Base-by-base conservation (phyloP, 92 coral and sea anemone species). In the Porites evermanni region DNA sequence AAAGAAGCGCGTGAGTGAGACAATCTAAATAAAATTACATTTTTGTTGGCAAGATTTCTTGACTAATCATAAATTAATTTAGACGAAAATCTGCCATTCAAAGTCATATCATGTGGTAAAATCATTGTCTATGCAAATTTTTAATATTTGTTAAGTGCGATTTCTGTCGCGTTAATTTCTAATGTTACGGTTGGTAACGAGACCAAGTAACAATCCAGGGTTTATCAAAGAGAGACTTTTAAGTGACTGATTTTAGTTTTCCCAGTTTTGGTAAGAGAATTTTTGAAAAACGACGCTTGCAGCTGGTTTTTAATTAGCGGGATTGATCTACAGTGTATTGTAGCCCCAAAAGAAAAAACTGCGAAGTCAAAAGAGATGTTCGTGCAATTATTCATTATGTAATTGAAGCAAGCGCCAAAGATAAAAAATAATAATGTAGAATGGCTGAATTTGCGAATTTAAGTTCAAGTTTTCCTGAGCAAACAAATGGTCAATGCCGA, bases 401-500 rank as follows among this genome's bases (percentile, higher is more conserved):
- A 38, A 38, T 67, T 16, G 26, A 56, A 72, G 13, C 50, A 60
- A 63, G 20, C 16, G 69, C 7, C 53, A 59, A 77, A 20, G 10
- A 17, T 16, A 8, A 47, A 5, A 8, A 16, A 29, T 29, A 19
- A 38, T 53, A 50, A 26, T 47, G 8, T 20, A 23, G n/a, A 8
- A 59, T 77, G 80, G 29, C 68, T 14, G 1, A 6, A 3, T 26
- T 23, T 16, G 5, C 8, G 69, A 77, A 77, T 59, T 29, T 14
- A 11, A 16, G 52, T 29, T 29, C 64, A 68, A 44, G 32, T 58
- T 67, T 58, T 4, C 21, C 38, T 14, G 68, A 7, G n/a, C 51
- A 59, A 21, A 53, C 78, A 1, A 58, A 86, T 12, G 72, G 19
- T 10, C 53, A 47, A 74, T 89, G 92, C 65, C 74, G 85, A 59